These are phyloP conservation scores for Lota lota DNA, from an alignment of 2,113 vertebrate genomes.

Conservation along the genomic window DNA sequence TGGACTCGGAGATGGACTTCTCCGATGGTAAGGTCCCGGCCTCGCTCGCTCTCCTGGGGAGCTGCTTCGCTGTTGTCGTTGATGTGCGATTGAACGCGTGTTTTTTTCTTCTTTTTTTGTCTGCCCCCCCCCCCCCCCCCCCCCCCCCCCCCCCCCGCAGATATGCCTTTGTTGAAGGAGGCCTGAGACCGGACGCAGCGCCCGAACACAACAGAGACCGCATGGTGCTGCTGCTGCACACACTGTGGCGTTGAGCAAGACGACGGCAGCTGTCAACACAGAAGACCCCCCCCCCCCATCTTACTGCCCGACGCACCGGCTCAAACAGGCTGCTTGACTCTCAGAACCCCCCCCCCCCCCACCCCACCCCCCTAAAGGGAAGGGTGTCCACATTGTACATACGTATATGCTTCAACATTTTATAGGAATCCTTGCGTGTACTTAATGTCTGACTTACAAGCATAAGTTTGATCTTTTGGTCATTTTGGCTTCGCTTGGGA, in stretches of 20 bases:
- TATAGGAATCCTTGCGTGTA: slow-evolving; percentile 38
- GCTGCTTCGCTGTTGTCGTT: not conserved
- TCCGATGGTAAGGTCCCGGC: slow-evolving; percentile 81
- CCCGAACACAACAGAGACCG: slow-evolving; percentile 30
- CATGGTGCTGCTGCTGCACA: not conserved
- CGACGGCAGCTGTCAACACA: slow-evolving; percentile 42
- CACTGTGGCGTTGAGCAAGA: slow-evolving; percentile 43
- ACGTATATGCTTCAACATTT: slow-evolving; percentile 43
- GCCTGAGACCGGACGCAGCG: slow-evolving; percentile 74
- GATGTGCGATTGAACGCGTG: not conserved
- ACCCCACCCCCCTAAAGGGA: slow-evolving; percentile 23
- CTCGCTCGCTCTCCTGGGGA: not conserved
- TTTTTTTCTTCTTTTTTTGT: not conserved
- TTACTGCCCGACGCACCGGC: slow-evolving; percentile 9
- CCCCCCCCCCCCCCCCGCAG: slow-evolving; percentile 72
- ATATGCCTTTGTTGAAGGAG: slow-evolving; percentile 96
- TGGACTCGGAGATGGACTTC: slow-evolving; percentile 88
- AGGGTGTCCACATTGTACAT: slow-evolving; percentile 52
- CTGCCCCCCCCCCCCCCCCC: too few relatives aligned
- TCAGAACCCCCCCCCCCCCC: slow-evolving; percentile 25
- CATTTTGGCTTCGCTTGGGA: slow-evolving; percentile 21
- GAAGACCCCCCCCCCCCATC: slow-evolving; percentile 5
- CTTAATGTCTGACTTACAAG: slow-evolving; percentile 25
- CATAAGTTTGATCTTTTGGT: not conserved
- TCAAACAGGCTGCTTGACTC: slow-evolving; percentile 16